Evolutionary conservation across 2,113 vertebrate genomes (phyloP).

Genomic region (Mobula birostris): DNA sequence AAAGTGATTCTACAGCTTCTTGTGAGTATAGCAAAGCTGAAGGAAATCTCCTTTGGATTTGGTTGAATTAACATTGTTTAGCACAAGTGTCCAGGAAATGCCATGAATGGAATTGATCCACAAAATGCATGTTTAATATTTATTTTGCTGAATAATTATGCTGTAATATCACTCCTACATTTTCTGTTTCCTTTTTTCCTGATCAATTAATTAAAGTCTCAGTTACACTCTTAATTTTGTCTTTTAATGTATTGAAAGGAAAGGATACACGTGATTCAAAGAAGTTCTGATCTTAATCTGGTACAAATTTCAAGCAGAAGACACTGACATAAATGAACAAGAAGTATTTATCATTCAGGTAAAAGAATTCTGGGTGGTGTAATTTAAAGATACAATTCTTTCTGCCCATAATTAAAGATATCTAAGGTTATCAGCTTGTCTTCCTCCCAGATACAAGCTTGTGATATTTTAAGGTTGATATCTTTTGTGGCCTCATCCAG

Average conservation of each 20-base stretch:
- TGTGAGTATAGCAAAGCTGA: neutral
- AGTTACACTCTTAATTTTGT: neutral
- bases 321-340: neutral
- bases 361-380: neutral
- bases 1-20: neutral
- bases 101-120: neutral
- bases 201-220: neutral
- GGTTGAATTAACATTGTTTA: neutral
- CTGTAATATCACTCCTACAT: neutral
- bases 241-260: neutral
- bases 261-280: neutral
- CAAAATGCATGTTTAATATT: neutral
- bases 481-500: no score
- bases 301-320: neutral
- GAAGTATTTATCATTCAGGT: neutral
- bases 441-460: no score
- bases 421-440: no score
- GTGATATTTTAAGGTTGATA: no score
- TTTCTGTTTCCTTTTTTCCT: neutral
- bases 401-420: no score
- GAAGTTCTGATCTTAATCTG: neutral
- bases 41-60: neutral
- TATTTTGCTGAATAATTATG: neutral
- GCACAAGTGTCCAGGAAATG: neutral
- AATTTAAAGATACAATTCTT: neutral